phyloP scores from a whole-genome alignment of 2,888 invertebrate species.

The Ditylenchus weischeri region DNA sequence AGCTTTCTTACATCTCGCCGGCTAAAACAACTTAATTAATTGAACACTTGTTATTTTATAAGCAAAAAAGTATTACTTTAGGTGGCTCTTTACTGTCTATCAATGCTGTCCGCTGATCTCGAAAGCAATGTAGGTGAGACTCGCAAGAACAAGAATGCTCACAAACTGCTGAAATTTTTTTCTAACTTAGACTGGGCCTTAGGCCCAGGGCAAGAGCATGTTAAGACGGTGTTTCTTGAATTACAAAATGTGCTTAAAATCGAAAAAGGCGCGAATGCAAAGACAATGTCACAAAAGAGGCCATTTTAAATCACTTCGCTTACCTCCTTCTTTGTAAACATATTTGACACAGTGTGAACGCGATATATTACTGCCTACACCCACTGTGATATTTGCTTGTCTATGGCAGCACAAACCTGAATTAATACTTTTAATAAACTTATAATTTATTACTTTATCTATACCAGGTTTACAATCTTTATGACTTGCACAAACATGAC shows the following conservation, averaged over 20 bases:
- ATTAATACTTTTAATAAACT: neutral
- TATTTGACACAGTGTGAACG: constrained; percentile 23
- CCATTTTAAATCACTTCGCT: too few species aligned
- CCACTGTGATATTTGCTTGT: neutral
- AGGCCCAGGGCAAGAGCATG: too few species aligned
- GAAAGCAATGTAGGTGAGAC: constrained; percentile 25
- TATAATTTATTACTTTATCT: too few species aligned
- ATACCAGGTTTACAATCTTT: constrained; percentile 36
- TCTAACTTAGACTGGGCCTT: too few species aligned
- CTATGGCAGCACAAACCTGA: constrained; percentile 36
- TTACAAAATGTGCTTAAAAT: too few species aligned
- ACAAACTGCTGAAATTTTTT: constrained; percentile 9
- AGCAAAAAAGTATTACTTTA: neutral
- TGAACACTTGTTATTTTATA: neutral
- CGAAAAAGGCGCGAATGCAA: too few species aligned
- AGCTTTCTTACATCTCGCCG: constrained; percentile 17
- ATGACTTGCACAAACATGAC: constrained; percentile 27
- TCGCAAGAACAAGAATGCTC: constrained; percentile 30
- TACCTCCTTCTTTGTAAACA: constrained; percentile 19
- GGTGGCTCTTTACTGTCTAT: neutral
- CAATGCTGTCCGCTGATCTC: constrained; percentile 1
- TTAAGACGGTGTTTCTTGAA: too few species aligned
- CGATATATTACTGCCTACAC: too few species aligned
- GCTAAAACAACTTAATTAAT: neutral
- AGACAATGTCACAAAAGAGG: too few species aligned